A percentile compares a stretch with the other conserved stretches of the same genome.
phyloP scores from a whole-genome alignment of 2,797 vertebrate species.

The Denticeps clupeoides region DNA sequence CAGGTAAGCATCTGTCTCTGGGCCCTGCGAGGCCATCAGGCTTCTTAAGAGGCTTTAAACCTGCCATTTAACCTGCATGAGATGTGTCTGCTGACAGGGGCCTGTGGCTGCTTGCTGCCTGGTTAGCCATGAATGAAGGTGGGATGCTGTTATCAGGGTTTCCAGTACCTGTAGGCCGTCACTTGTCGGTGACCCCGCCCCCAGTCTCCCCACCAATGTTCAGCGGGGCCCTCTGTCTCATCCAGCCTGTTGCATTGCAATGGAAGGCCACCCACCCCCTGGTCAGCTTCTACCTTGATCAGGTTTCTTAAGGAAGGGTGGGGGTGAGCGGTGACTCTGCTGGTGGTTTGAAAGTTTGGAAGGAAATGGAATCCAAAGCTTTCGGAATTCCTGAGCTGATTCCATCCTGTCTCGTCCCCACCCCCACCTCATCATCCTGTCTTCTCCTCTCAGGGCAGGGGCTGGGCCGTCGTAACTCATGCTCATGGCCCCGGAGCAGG shows the following conservation, averaged over 20 bases:
- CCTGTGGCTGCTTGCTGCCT: too few relatives aligned
- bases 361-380: not conserved
- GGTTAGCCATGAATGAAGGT: too few relatives aligned
- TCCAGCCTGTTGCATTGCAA: slow-evolving; percentile 9
- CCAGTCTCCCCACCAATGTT: too few relatives aligned
- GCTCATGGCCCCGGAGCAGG: slow-evolving; percentile 10
- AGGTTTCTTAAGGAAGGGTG: slow-evolving; percentile 9
- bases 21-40: too few relatives aligned
- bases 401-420: slow-evolving; percentile 5
- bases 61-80: too few relatives aligned
- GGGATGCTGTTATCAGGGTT: too few relatives aligned
- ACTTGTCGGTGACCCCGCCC: too few relatives aligned
- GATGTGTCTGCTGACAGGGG: too few relatives aligned
- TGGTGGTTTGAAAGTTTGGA: not conserved
- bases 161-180: too few relatives aligned
- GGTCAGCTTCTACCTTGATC: slow-evolving; percentile 21
- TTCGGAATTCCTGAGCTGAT: slow-evolving; percentile 28
- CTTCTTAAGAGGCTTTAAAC: too few relatives aligned
- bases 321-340: not conserved
- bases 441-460: not conserved
- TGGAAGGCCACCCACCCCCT: not conserved
- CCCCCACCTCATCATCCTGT: slow-evolving; percentile 3
- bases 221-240: too few relatives aligned
- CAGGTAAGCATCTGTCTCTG: too few relatives aligned
- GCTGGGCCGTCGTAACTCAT: slow-evolving; percentile 10